Evolutionary conservation across 2,888 invertebrate genomes (phyloP), one percentile per base, ranked within the genome.

Genomic region (Eueremaeus valkanovi): DNA sequence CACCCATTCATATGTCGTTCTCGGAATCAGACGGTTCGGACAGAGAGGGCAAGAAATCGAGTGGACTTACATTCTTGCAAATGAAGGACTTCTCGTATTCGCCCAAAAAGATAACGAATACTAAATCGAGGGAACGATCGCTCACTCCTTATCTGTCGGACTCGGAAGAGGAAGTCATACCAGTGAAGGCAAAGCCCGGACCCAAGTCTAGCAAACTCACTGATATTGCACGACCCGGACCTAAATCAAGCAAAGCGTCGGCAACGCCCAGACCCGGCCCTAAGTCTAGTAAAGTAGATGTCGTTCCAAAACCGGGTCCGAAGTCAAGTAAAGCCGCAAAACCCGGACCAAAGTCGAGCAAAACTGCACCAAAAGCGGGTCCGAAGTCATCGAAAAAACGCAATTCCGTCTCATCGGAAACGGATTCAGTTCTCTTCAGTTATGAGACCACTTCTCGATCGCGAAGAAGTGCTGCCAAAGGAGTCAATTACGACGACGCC

Each of bases 1-100:
- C 66, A 21, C 66, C 61, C 1, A 61, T 66, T 33, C 66, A 36
- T 66, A 66, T 66, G 40, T 40, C 66, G 21, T 66, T 66, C 16
- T 66, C 66, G 11, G 66, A 66, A 33, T 66, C 66, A 5, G 66
- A 66, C 3, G 66, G 36, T n/a, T 33, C 33, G 3, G 66, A 66
- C 9, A 36, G 36, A 40, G 31, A 24, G 11, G 11, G 29, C 3
- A n/a, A 16, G 6, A 21, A 3, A n/a, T n/a, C n/a, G n/a, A n/a
- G n/a, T n/a, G n/a, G n/a, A n/a, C n/a, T n/a, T n/a, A n/a, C n/a
- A n/a, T n/a, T n/a, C 31, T 6, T 58, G 16, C 3, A 9, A 6
- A 6, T 58, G 3, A 58, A 31, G 16, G 58, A 29, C 58, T 29
- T 58, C 18, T 58, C 58, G 8, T 27, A 11, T 9, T 16, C 8